These are phyloP conservation scores for Acronicta aceris DNA, from an alignment of 2,888 invertebrate species.

Conservation along the genomic window DNA sequence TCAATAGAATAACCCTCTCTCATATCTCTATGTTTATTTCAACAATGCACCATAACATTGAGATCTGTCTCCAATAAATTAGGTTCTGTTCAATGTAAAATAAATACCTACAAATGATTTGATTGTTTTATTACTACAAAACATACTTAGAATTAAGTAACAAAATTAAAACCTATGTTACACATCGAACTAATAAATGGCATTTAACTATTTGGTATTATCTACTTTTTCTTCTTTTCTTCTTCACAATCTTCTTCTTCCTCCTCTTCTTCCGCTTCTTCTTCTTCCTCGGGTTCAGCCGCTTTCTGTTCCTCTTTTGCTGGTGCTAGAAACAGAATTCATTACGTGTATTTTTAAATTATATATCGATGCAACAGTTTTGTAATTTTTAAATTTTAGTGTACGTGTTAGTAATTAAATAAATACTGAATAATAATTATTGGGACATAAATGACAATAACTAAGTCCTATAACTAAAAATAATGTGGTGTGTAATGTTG, in stretches of 20 bases:
- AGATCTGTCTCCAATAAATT: slow-evolving; percentile 40
- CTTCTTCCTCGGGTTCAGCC: slow-evolving; percentile 58
- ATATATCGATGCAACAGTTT: not conserved
- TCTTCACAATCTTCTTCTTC: slow-evolving; percentile 69
- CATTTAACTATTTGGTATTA: slow-evolving; percentile 52
- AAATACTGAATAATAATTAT: not conserved
- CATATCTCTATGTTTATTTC: slow-evolving; percentile 31
- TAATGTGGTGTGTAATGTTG: slow-evolving; percentile 15
- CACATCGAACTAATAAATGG: slow-evolving; percentile 61
- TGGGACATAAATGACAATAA: slow-evolving; percentile 1
- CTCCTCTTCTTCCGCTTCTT: slow-evolving; percentile 58
- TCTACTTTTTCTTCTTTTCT: slow-evolving; percentile 60
- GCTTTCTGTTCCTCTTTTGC: slow-evolving; percentile 66
- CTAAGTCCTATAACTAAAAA: slow-evolving; percentile 17
- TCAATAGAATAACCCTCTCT: not conserved
- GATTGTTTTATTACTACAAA: slow-evolving; percentile 42
- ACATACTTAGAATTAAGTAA: slow-evolving; percentile 53
- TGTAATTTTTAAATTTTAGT: no score
- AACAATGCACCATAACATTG: slow-evolving; percentile 24
- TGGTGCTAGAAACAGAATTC: slow-evolving; percentile 63
- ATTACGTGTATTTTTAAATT: not conserved
- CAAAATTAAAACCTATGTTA: slow-evolving; percentile 51
- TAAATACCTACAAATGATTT: slow-evolving; percentile 38
- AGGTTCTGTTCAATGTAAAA: slow-evolving; percentile 38
- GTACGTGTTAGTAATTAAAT: not conserved